phyloP scores from a whole-genome alignment of 2,888 invertebrate genomes.

The Odontocolon sp. region DNA sequence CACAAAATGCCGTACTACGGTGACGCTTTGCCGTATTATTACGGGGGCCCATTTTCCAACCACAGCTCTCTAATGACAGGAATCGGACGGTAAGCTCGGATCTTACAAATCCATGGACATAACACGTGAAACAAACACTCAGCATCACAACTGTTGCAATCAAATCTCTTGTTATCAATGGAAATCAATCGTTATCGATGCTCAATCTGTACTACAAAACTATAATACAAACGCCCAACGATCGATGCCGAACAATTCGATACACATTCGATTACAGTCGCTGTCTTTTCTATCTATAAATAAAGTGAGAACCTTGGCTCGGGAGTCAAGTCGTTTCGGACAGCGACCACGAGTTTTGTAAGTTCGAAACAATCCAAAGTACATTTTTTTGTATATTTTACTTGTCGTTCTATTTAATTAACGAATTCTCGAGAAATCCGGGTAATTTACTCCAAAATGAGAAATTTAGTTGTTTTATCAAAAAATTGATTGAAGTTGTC shows the following conservation, averaged over 20 bases:
- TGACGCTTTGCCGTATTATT: constrained; percentile 75
- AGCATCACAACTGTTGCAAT: neutral
- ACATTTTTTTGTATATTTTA: constrained; percentile 16
- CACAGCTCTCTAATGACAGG: constrained; percentile 80
- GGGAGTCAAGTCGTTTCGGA: constrained; percentile 49
- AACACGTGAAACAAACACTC: constrained; percentile 4
- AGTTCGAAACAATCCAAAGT: constrained; percentile 23
- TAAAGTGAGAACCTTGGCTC: constrained; percentile 61
- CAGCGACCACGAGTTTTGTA: constrained; percentile 35
- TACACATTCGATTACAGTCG: constrained; percentile 56
- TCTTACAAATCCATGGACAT: neutral
- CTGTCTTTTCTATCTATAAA: constrained; percentile 50
- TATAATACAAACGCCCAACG: neutral
- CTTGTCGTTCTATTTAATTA: neutral
- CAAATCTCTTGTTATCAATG: no score
- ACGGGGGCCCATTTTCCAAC: constrained; percentile 75
- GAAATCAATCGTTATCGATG: no score
- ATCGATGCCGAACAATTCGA: constrained; percentile 49
- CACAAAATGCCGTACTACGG: constrained; percentile 78
- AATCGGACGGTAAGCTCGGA: constrained; percentile 74
- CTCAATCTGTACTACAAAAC: no score
- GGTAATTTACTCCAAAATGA: neutral
- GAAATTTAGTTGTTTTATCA: neutral
- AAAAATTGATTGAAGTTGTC: no score
- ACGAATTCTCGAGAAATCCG: neutral